A percentile compares a stretch with the other conserved stretches of the same genome.
phyloP scores from a whole-genome alignment of 1,140 invertebrate genomes.

The Tetramorium parvispinum region DNA sequence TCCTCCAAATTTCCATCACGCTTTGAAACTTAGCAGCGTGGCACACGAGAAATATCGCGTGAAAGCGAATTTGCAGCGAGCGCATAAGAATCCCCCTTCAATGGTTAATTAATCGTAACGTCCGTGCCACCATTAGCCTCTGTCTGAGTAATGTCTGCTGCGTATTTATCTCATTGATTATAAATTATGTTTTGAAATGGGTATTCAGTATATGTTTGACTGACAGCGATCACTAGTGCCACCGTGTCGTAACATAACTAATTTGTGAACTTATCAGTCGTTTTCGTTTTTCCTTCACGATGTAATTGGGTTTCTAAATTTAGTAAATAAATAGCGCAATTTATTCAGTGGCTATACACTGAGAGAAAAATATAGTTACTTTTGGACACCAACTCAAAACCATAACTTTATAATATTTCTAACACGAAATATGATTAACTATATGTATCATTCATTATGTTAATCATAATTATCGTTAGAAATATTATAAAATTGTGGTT shows the following conservation, averaged over 20 bases:
- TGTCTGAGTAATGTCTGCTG: slow-evolving; percentile 16
- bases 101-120: slow-evolving; percentile 17
- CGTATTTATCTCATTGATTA: slow-evolving; percentile 1
- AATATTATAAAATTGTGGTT: too few species aligned
- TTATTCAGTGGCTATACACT: background rate
- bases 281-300: background rate
- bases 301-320: background rate
- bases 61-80: background rate
- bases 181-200: slow-evolving; percentile 12
- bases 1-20: background rate
- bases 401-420: too few species aligned
- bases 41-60: background rate
- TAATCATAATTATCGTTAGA: too few species aligned
- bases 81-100: background rate
- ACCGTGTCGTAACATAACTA: background rate
- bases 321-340: background rate
- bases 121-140: slow-evolving; percentile 20
- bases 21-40: too few species aligned
- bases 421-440: too few species aligned
- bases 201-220: background rate
- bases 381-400: too few species aligned
- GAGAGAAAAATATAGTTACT: too few species aligned
- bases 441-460: too few species aligned
- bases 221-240: background rate
- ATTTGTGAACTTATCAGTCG: background rate